Percentiles rank a stretch among this genome's conserved stretches.
Evolutionary conservation across 2,797 vertebrate genomes (phyloP).

Genomic region (Rhodeus uyekii): DNA sequence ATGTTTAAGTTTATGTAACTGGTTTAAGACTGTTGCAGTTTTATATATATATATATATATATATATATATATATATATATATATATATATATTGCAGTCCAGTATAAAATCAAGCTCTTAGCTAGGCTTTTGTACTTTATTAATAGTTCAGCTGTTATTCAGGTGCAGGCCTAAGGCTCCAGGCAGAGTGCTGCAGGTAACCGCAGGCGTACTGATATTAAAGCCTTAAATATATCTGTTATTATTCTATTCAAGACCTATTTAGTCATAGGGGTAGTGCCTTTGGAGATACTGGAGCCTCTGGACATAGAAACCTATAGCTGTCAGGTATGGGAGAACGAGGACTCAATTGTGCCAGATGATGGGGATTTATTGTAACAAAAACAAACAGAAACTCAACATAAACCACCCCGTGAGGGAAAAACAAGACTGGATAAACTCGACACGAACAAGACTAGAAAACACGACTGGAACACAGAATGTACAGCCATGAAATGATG

Average conservation of each 20-base stretch:
- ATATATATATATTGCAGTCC: no score
- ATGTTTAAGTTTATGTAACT: not conserved
- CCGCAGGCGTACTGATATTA: not conserved
- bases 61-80: no score
- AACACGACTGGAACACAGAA: no score
- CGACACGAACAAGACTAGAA: no score
- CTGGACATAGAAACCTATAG: not conserved
- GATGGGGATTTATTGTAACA: no score
- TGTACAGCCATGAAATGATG: no score
- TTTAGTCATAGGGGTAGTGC: not conserved
- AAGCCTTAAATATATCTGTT: not conserved
- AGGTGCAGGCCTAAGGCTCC: not conserved
- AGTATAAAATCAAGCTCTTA: not conserved
- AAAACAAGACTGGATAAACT: no score
- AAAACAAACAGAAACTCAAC: no score
- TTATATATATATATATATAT: no score
- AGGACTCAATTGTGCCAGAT: no score
- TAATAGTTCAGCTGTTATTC: not conserved
- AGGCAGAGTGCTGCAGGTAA: not conserved
- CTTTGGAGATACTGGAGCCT: not conserved
- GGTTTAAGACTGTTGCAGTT: not conserved
- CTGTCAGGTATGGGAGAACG: no score
- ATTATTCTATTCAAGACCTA: not conserved
- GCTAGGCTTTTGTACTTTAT: not conserved
- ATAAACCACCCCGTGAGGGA: no score